These are phyloP conservation scores for Stenurella melanura DNA, from an alignment of 2,888 invertebrate species.

Conservation along the genomic window DNA sequence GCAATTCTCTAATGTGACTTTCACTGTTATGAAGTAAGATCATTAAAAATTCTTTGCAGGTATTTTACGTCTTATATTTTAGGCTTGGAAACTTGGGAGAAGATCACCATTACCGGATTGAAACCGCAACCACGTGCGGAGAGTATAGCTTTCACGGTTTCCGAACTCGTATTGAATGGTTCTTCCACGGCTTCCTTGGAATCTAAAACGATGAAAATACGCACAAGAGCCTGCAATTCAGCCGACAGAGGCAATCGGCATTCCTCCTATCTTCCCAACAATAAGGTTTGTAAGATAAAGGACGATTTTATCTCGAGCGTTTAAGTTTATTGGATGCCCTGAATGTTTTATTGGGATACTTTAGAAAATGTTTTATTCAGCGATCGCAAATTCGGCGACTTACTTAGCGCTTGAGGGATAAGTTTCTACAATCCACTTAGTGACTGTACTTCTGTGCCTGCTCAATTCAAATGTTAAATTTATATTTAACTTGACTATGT, in stretches of 20 bases:
- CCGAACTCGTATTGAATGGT: slow-evolving; percentile 74
- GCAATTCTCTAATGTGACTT: too few species aligned
- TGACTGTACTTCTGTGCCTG: background rate
- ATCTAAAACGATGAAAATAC: slow-evolving; percentile 63
- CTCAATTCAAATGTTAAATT: too few species aligned
- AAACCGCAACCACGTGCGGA: slow-evolving; percentile 83
- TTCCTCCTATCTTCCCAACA: slow-evolving; percentile 72
- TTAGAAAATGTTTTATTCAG: slow-evolving; percentile 2
- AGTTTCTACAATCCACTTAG: background rate
- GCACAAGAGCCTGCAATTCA: slow-evolving; percentile 69
- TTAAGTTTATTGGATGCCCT: background rate
- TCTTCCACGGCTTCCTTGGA: slow-evolving; percentile 61
- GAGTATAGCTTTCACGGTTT: slow-evolving; percentile 80
- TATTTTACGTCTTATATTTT: slow-evolving; percentile 56
- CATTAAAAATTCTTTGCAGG: too few species aligned
- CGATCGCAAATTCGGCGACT: background rate
- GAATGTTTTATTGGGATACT: slow-evolving; percentile 2
- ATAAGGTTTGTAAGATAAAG: slow-evolving; percentile 55
- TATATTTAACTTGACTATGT: too few species aligned
- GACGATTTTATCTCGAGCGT: background rate
- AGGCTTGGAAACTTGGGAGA: slow-evolving; percentile 87
- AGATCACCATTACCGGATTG: slow-evolving; percentile 77
- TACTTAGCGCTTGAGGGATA: background rate
- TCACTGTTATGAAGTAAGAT: too few species aligned
- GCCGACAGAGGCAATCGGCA: slow-evolving; percentile 70